Evolutionary conservation across 2,797 vertebrate genomes (phyloP).

Genomic region (Phylloscopus collybita): DNA sequence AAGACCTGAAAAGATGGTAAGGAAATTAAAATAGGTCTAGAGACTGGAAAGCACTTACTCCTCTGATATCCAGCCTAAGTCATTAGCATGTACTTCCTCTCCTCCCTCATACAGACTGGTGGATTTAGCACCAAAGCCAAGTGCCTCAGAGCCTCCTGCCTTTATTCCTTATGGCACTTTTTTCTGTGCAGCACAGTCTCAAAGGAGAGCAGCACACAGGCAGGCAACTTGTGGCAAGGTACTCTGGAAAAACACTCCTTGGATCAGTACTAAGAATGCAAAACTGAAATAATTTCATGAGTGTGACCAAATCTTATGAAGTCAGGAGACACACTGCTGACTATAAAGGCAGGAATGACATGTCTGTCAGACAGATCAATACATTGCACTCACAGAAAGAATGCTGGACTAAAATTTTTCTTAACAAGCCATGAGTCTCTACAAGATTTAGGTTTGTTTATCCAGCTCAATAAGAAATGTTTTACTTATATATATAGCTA

Average conservation of each 20-base stretch:
- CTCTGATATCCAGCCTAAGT: not conserved
- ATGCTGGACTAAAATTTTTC: accelerated
- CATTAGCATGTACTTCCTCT: not conserved
- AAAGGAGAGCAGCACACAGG: not conserved
- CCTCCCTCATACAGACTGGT: not conserved
- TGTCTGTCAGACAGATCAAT: not conserved
- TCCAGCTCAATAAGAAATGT: not conserved
- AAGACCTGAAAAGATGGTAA: conserved; percentile 82
- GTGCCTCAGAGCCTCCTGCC: not conserved
- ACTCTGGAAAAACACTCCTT: not conserved
- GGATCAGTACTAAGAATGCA: not conserved
- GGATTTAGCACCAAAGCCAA: not conserved
- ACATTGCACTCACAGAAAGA: not conserved
- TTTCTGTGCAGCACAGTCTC: not conserved
- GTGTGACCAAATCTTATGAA: not conserved
- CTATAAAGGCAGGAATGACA: not conserved
- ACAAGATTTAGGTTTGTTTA: not conserved
- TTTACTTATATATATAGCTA: not conserved
- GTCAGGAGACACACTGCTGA: accelerated
- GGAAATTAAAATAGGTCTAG: not conserved
- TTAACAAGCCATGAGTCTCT: not conserved
- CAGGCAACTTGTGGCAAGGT: not conserved
- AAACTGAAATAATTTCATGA: not conserved
- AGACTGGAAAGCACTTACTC: not conserved
- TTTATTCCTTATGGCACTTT: not conserved